Evolutionary conservation across 2,888 invertebrate species (phyloP).

Genomic region (Dicyrtomina minuta): DNA sequence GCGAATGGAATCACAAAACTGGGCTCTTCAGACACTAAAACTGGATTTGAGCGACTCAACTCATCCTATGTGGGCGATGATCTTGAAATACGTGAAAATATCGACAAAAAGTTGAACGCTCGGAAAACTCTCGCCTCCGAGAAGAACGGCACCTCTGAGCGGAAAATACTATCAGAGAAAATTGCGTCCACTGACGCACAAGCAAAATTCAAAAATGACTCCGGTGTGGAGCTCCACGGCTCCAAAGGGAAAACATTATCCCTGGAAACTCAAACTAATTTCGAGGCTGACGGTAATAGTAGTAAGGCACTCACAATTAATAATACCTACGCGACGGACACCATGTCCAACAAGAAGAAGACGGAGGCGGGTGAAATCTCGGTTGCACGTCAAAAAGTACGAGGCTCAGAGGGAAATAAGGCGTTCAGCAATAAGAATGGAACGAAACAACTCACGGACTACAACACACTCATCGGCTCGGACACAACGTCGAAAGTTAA

Average conservation of each 20-base stretch:
- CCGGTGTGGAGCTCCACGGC: background rate
- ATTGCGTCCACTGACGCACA: background rate
- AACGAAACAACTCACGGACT: background rate
- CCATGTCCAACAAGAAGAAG: background rate
- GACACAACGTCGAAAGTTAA: constrained; percentile 5
- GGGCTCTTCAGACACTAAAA: background rate
- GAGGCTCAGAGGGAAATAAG: background rate
- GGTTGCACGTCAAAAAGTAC: background rate
- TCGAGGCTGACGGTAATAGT: background rate
- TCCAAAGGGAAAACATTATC: background rate
- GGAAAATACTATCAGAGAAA: background rate
- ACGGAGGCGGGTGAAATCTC: constrained; percentile 1
- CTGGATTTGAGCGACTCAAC: constrained; percentile 3
- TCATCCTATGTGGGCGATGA: background rate
- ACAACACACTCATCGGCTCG: background rate
- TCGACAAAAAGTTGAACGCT: background rate
- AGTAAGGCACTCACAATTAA: background rate
- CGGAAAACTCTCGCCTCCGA: background rate
- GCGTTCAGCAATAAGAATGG: background rate
- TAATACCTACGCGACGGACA: constrained; percentile 15
- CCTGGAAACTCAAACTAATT: background rate
- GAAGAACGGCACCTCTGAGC: constrained; percentile 2
- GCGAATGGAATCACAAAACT: background rate
- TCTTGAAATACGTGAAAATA: background rate
- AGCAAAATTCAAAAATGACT: constrained; percentile 12